phyloP scores from a whole-genome alignment of 2,888 invertebrate genomes.

The Trissolcus japonicus region DNA sequence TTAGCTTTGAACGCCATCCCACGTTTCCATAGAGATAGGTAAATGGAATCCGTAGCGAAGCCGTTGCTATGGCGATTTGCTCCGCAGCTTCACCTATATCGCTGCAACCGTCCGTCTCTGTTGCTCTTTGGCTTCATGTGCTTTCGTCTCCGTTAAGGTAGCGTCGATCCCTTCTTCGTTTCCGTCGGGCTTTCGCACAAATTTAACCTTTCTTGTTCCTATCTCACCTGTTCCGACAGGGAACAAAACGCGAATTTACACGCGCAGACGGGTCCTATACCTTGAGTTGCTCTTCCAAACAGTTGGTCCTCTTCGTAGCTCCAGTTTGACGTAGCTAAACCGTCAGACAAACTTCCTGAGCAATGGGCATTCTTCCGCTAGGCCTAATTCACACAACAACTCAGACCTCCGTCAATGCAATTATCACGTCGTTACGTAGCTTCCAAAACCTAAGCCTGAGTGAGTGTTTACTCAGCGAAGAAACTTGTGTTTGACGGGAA shows the following conservation, averaged over 20 bases:
- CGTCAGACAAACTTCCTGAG: slow-evolving; percentile 64
- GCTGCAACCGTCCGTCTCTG: slow-evolving; percentile 43
- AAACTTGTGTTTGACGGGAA: slow-evolving; percentile 9
- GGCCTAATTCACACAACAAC: slow-evolving; percentile 60
- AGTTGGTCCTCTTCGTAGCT: slow-evolving; percentile 67
- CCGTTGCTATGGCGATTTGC: slow-evolving; percentile 74
- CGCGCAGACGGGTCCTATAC: slow-evolving; percentile 42
- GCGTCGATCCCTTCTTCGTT: slow-evolving; percentile 36
- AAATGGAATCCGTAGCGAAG: slow-evolving; percentile 76
- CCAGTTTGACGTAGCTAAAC: slow-evolving; percentile 62
- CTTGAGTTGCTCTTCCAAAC: slow-evolving; percentile 61
- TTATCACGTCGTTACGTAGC: slow-evolving; percentile 42
- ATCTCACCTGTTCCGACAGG: slow-evolving; percentile 47
- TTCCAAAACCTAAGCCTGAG: neutral
- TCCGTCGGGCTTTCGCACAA: slow-evolving; percentile 23
- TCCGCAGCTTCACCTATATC: slow-evolving; percentile 64
- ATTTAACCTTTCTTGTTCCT: slow-evolving; percentile 38
- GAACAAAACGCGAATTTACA: slow-evolving; percentile 50
- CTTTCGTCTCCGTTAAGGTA: slow-evolving; percentile 45
- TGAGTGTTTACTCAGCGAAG: slow-evolving; percentile 12
- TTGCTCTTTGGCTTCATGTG: slow-evolving; percentile 50
- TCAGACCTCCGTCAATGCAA: slow-evolving; percentile 59
- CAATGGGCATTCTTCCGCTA: slow-evolving; percentile 55
- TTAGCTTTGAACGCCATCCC: slow-evolving; percentile 72
- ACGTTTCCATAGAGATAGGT: slow-evolving; percentile 76